Evolutionary conservation across 2,888 invertebrate species (phyloP).

Genomic region (Calameuta filiformis): DNA sequence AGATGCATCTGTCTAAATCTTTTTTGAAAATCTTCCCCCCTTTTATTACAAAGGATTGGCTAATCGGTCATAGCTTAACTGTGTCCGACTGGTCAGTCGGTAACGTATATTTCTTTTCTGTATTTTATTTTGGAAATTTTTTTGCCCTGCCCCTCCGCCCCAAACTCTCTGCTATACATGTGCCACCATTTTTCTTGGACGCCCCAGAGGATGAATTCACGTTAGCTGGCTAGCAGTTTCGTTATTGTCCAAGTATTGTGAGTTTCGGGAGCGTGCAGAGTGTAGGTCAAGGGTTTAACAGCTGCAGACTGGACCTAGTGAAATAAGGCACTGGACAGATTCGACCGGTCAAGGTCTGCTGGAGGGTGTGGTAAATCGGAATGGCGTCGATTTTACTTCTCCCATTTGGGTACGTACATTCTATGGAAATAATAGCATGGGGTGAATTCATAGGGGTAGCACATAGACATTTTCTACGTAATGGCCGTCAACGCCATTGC

Average conservation of each 20-base stretch:
- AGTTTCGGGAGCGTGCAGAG: conserved; percentile 26
- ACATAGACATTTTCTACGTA: conserved; percentile 10
- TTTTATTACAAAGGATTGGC: conserved; percentile 4
- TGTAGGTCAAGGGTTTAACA: conserved; percentile 56
- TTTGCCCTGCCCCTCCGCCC: too few relatives aligned
- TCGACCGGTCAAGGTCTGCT: conserved; percentile 38
- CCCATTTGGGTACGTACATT: too few relatives aligned
- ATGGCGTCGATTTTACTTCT: background rate
- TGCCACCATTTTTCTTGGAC: conserved; percentile 21
- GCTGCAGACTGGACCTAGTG: conserved; percentile 39
- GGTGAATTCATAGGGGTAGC: conserved; percentile 28
- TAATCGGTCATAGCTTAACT: conserved; percentile 26
- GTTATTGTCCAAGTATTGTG: conserved; percentile 26
- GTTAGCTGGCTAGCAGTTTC: too few relatives aligned
- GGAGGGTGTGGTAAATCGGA: conserved; percentile 22
- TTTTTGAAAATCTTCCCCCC: too few relatives aligned
- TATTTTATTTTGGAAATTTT: conserved; percentile 18
- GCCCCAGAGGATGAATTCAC: too few relatives aligned
- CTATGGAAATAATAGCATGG: conserved; percentile 4
- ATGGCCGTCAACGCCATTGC: conserved; percentile 47
- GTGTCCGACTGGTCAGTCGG: conserved; percentile 29
- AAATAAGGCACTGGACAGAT: conserved; percentile 13
- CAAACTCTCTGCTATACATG: conserved; percentile 6
- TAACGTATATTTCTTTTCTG: conserved; percentile 18
- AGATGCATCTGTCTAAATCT: too few relatives aligned